Percentiles rank a stretch among this genome's conserved stretches.
Evolutionary conservation across 2,113 vertebrate genomes (phyloP).

Genomic region (Prunella fulvescens): DNA sequence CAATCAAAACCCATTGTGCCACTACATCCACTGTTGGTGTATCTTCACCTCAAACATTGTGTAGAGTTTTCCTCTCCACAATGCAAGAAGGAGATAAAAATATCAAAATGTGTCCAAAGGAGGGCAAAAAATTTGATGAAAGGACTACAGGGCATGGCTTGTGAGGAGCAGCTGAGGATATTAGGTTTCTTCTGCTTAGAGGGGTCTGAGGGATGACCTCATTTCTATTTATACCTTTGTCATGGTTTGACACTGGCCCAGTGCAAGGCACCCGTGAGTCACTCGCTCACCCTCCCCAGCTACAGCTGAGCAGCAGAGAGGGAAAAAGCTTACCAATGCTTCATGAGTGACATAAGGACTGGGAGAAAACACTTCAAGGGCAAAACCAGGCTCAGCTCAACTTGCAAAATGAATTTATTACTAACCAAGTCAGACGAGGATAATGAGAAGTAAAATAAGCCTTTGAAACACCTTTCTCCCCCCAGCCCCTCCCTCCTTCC

Average conservation of each 20-base stretch:
- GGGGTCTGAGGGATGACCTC: background rate
- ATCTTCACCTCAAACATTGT: background rate
- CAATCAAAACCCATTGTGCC: background rate
- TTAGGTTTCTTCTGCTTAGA: background rate
- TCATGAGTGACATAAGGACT: background rate
- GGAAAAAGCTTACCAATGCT: too few relatives aligned
- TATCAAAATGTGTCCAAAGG: background rate
- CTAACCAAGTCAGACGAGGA: too few relatives aligned
- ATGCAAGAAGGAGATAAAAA: background rate
- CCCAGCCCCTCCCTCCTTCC: background rate
- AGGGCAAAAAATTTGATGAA: background rate
- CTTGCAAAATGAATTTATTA: background rate
- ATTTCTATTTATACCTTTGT: background rate
- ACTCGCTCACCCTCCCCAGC: background rate
- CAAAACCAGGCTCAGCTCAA: background rate
- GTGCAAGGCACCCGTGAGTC: too few relatives aligned
- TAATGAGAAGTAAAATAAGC: background rate
- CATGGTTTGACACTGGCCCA: background rate
- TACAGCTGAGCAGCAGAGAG: background rate
- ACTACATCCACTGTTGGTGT: background rate
- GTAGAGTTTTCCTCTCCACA: background rate
- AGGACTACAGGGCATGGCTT: background rate
- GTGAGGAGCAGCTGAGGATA: background rate
- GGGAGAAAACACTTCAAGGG: background rate
- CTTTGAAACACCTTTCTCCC: background rate